phyloP scores from a whole-genome alignment of 2,113 vertebrate species.

The Syngnathus scovelli region DNA sequence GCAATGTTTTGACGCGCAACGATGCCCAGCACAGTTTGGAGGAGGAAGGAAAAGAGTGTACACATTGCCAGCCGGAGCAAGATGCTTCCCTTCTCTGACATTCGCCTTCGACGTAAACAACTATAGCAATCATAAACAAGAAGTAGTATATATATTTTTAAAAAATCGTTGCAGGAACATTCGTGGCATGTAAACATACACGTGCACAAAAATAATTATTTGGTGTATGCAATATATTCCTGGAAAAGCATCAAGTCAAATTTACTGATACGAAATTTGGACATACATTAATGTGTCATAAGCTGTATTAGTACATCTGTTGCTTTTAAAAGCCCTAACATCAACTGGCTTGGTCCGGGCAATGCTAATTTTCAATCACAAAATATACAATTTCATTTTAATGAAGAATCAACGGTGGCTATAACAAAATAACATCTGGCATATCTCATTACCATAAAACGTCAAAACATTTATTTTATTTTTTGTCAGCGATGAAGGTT shows the following conservation, averaged over 20 bases:
- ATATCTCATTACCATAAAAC: no score
- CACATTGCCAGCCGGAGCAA: constrained; percentile 35
- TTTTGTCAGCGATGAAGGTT: background rate
- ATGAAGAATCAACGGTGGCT: background rate
- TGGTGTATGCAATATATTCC: no score
- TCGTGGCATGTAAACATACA: background rate
- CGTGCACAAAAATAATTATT: background rate
- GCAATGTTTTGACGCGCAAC: constrained; percentile 68
- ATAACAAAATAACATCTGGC: background rate
- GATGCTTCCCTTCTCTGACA: background rate
- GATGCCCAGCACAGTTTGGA: constrained; percentile 57
- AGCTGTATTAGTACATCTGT: background rate
- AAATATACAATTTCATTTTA: background rate
- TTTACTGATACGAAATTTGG: background rate
- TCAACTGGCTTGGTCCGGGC: no score
- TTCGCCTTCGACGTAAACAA: constrained; percentile 19
- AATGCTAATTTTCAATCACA: no score
- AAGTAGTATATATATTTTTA: background rate
- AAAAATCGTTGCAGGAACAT: background rate
- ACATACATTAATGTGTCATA: background rate
- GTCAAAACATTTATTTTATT: background rate
- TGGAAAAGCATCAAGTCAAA: no score
- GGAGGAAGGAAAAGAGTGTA: constrained; percentile 33
- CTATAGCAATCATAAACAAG: background rate
- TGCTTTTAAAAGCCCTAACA: no score